Evolutionary conservation across 2,113 vertebrate genomes (phyloP), one percentile per base, ranked within the genome.

Genomic region (Hoplias malabaricus): DNA sequence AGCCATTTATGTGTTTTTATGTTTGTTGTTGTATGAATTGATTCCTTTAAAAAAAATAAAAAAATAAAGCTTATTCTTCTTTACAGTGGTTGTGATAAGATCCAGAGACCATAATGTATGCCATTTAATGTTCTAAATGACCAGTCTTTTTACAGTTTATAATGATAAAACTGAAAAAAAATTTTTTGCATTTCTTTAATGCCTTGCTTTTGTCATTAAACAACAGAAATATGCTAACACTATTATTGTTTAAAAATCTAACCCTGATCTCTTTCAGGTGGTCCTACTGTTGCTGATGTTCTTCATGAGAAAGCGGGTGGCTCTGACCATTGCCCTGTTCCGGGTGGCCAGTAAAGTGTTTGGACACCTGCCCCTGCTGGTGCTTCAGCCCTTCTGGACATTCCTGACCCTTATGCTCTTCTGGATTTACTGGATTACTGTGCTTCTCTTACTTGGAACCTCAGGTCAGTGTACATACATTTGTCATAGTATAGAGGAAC

Each of bases 271-370:
- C 81, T 10, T 69, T 1, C 88, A 99, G 98, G 93, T 96, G 25
- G 75, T 99, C 68, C 90, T 99, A 69, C 89, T 98, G 80, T 88
- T 99, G 81, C 92, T 99, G 77, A 95, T 99, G 92, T 86, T 99
- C 90, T 88, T 99, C 80, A 94, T 99, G 98, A 95, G 96, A 82
- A 99, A 97, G 80, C 93, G 96, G 10, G 96, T 99, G 81, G 95
- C 96, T 62, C 95, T 99, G 85, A 98, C 97, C 72, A 98, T 99
- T 78, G 93, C 96, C 83, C 91, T 99, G 88, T 99, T 99, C 86
- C 96, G 97, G 0, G 97, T 99, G 89, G 96, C 98, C 2, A 96
- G 98, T 50, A 98, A 98, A 86, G 98, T 99, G 66, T 99, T 99
- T 86, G 94, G 94, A 74, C 93, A 96, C 85, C 88, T 99, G 86